Evolutionary conservation across 2,888 invertebrate genomes (phyloP).

Genomic region (Orgyia antiqua): DNA sequence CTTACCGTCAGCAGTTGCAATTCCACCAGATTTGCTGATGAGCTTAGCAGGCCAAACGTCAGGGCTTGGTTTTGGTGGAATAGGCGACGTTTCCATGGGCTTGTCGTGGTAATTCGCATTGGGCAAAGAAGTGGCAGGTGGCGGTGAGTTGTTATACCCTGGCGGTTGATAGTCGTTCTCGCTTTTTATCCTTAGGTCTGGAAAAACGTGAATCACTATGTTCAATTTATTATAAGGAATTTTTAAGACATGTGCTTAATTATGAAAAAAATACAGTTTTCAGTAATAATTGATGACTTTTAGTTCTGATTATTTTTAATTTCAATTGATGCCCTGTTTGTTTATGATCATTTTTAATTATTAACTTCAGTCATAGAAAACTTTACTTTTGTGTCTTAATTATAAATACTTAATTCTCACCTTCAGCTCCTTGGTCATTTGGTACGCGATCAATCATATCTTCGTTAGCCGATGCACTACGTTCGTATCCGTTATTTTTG

Average conservation of each 20-base stretch:
- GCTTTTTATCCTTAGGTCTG: conserved; percentile 88
- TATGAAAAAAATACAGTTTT: no score
- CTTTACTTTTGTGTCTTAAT: no score
- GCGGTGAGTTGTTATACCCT: conserved; percentile 78
- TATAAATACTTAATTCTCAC: conserved; percentile 31
- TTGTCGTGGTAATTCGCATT: conserved; percentile 67
- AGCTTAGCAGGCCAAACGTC: conserved; percentile 81
- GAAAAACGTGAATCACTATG: conserved; percentile 30
- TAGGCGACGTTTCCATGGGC: conserved; percentile 66
- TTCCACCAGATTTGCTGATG: conserved; percentile 86
- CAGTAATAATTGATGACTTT: no score
- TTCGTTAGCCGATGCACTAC: conserved; percentile 61
- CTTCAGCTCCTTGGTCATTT: conserved; percentile 75
- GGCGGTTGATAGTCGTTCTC: conserved; percentile 77
- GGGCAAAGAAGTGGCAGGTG: conserved; percentile 74
- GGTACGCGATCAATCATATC: conserved; percentile 69
- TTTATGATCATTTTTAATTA: no score
- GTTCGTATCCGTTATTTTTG: conserved; percentile 76
- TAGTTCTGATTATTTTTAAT: no score
- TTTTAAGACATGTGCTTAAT: background rate
- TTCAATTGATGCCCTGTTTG: no score
- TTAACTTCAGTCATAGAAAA: no score
- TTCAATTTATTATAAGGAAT: conserved; percentile 11
- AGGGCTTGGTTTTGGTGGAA: conserved; percentile 78
- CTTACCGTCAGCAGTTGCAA: conserved; percentile 91